Evolutionary conservation across 2,113 vertebrate genomes (phyloP), one percentile per base, ranked within the genome.

Genomic region (Chaetura pelagica): DNA sequence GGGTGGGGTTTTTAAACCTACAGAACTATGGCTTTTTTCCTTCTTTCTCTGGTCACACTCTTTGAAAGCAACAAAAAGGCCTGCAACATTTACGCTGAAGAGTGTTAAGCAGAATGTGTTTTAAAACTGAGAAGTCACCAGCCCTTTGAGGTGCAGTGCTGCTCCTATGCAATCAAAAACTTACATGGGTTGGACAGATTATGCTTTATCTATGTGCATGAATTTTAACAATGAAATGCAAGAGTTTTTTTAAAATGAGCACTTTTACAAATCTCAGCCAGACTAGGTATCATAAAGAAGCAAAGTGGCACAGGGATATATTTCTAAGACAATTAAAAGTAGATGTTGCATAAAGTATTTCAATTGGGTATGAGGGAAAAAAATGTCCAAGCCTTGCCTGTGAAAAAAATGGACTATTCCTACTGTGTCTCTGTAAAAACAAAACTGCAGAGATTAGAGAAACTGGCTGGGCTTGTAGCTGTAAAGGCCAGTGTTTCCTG

Each of bases 311-410:
- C 0, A 0, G 21, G 10, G 14, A 42, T 44, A 4, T 51, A 30
- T 48, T 77, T 66, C 16, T 20, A 84, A 42, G 54, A 51, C 57
- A 48, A 10, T 46, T 64, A 24, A 84, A 92, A 90, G 44, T 5
- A 87, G 48, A 72, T 2, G 3, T 4, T 40, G 7, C 24, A 35
- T 15, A 16, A 62, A 71, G 7, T 77, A 90, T 88, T 71, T 75
- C 44, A 51, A 2, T 5, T 14, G 3, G 6, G 18, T 29, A 73
- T 4, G 10, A 4, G 2, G 4, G 6, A 1, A 20, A 10, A 10
- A 26, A 30, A 2, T 10, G 1, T 20, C 24, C 30, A 59, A 85
- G 30, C 12, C 6, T 48, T n/a, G 76, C 59, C 15, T 52, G n/a
- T 15, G 61, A 22, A 64, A 57, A 42, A 74, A 91, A 35, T 30